These are phyloP conservation scores for Nothoprocta pentlandii DNA, from an alignment of 2,113 vertebrate genomes.

Conservation along the genomic window DNA sequence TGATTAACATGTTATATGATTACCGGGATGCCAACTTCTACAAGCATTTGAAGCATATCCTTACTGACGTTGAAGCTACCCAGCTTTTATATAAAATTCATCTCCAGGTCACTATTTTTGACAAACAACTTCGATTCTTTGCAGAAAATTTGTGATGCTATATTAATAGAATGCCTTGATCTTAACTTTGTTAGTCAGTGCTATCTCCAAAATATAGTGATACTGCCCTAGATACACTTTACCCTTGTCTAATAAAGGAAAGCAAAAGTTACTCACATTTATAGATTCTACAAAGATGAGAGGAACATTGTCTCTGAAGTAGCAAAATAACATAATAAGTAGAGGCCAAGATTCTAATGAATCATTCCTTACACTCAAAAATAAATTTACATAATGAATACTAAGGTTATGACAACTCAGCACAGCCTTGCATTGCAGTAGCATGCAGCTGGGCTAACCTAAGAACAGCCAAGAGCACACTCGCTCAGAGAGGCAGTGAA, in stretches of 20 bases:
- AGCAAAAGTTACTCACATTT: background rate
- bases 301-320: background rate
- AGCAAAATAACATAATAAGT: background rate
- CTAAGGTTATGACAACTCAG: background rate
- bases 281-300: background rate
- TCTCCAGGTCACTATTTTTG: background rate
- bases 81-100: background rate
- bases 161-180: background rate
- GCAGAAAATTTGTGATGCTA: background rate
- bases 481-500: background rate
- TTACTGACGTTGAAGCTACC: background rate
- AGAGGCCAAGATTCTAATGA: background rate
- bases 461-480: background rate
- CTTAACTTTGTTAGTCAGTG: background rate
- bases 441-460: accelerated
- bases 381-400: background rate
- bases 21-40: background rate
- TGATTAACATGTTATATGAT: background rate
- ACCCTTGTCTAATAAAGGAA: background rate
- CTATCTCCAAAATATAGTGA: background rate
- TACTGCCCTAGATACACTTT: background rate
- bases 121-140: background rate
- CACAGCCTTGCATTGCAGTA: background rate
- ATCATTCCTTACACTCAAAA: slow-evolving; percentile 5
- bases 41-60: background rate